Evolutionary conservation across 2,113 vertebrate species (phyloP).

Genomic region (Formicarius rufipectus): DNA sequence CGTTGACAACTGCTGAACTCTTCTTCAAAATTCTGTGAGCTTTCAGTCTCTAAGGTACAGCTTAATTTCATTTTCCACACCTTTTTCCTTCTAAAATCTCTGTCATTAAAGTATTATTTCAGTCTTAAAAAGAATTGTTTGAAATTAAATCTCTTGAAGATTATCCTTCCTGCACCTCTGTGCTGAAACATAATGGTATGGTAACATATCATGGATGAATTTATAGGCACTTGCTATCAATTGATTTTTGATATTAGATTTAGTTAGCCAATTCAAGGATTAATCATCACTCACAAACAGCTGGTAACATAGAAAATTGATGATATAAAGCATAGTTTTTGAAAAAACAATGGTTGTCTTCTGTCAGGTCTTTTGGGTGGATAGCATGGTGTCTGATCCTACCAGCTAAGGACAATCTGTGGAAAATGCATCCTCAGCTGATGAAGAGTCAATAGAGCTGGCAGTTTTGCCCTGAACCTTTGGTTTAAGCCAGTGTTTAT

Average conservation of each 20-base stretch:
- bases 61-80: slow-evolving; percentile 17
- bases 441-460: not conserved
- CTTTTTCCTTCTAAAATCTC: not conserved
- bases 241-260: not conserved
- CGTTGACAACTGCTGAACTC: slow-evolving; percentile 33
- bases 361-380: not conserved
- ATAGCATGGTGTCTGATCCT: not conserved
- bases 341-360: not conserved
- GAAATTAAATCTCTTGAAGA: not conserved
- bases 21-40: slow-evolving; percentile 26
- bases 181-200: not conserved
- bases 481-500: not conserved
- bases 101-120: not conserved
- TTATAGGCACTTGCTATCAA: not conserved
- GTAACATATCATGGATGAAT: not conserved
- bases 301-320: not conserved
- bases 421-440: not conserved
- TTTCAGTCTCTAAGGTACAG: slow-evolving; percentile 12
- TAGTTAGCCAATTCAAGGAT: not conserved
- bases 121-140: not conserved
- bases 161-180: not conserved
- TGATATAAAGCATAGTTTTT: not conserved
- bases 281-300: not conserved
- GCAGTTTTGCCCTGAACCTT: not conserved
- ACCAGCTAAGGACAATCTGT: not conserved